These are phyloP conservation scores for Tetranychus urticae DNA, from an alignment of 1,140 invertebrate species.

Conservation along the genomic window DNA sequence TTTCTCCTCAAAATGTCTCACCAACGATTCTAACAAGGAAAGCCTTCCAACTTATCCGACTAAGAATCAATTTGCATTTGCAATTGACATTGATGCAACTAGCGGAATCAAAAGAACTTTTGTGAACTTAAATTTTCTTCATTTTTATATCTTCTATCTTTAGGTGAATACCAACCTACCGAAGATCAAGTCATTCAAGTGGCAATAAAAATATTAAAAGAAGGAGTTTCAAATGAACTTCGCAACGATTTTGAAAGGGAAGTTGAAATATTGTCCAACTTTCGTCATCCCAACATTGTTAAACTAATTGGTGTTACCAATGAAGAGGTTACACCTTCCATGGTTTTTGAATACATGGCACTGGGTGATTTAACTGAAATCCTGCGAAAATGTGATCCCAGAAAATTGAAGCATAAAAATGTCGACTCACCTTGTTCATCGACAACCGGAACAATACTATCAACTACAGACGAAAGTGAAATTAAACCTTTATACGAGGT, in stretches of 20 bases:
- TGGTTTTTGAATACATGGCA: conserved; percentile 81
- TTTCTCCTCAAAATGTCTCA: too few species aligned
- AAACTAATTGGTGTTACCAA: conserved; percentile 41
- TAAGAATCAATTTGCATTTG: too few species aligned
- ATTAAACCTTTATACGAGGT: neutral
- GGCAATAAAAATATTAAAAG: conserved; percentile 63
- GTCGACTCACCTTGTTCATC: too few species aligned
- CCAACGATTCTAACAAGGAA: too few species aligned
- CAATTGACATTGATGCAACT: too few species aligned
- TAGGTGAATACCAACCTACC: neutral
- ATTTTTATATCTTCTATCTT: neutral
- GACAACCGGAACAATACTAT: neutral
- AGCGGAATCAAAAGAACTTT: neutral
- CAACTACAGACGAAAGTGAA: conserved; percentile 22
- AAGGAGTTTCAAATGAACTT: conserved; percentile 47
- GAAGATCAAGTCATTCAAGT: conserved; percentile 27
- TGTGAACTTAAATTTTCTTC: neutral
- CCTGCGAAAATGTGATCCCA: conserved; percentile 26
- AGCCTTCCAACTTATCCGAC: too few species aligned
- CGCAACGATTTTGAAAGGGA: conserved; percentile 63
- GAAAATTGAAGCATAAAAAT: neutral
- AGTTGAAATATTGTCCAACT: conserved; percentile 69
- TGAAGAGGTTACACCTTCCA: conserved; percentile 36
- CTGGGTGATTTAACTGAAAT: conserved; percentile 64
- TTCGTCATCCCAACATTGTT: conserved; percentile 66